Base-by-base conservation (phyloP, 2,888 invertebrate genomes). In the Pedicia rivosa region DNA sequence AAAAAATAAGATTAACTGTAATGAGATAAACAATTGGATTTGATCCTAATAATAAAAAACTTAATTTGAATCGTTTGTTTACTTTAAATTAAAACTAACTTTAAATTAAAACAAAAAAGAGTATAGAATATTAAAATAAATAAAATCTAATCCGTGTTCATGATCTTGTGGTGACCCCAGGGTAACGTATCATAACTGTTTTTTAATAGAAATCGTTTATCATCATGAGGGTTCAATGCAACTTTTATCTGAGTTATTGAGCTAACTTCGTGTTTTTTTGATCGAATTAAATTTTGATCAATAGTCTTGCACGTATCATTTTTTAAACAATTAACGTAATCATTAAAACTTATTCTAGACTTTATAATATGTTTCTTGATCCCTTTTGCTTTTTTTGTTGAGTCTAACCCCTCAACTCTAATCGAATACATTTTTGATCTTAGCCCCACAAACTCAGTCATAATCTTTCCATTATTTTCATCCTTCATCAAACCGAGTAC, bases 391-490 rank as follows among this genome's bases (percentile, higher is more conserved):
- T 20, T 32, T 10, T 32, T 32, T 7, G 4, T 26, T n/a, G n/a
- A n/a, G 5, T 26, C 26, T 26, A 4, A 4, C 15, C 32, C 17
- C 16, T 46, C 44, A 4, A 45, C 43, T 17, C 37, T 36, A 12
- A 47, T 39, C 3, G 47, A 45, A 42, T 50, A 50, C 46, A 51
- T 47, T 46, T 50, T 50, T n/a, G 49, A 46, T 40, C 47, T 28
- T 9, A 49, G 36, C 9, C 49, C 48, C 13, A 47, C 45, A 42
- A 47, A 50, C 42, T 49, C 48, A 12, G 10, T 43, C 14, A 48
- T 37, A 29, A 48, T 42, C 29, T 44, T 36, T 14, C 46, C 46
- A 31, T 46, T 47, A 30, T 45, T 42, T 44, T 49, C 48, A 41
- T 49, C 49, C 44, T 53, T 50, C 27, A 50, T 49, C 32, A 41